Evolutionary conservation across 2,888 invertebrate genomes (phyloP).

Genomic region (Camptogramma bilineatum): DNA sequence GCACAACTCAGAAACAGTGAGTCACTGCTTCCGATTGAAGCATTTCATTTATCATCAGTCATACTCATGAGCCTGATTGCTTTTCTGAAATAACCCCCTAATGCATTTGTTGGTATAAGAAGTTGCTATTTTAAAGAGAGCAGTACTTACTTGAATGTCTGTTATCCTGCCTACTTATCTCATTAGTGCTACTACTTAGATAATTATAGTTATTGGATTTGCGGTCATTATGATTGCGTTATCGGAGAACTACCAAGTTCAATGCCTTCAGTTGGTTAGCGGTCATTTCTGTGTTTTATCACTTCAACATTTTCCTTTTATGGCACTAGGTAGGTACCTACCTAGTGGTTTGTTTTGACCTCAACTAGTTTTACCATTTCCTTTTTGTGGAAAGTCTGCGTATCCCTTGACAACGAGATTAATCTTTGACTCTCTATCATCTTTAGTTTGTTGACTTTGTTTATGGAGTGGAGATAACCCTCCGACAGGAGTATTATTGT

Average conservation of each 20-base stretch:
- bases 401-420: not conserved
- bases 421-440: constrained; percentile 4
- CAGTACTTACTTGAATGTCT: not conserved
- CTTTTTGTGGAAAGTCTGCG: not conserved
- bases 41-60: constrained; percentile 27
- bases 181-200: not conserved
- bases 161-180: not conserved
- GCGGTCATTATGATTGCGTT: constrained; percentile 27
- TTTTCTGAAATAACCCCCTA: constrained; percentile 26
- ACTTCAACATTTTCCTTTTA: not conserved
- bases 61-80: constrained; percentile 16
- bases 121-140: not conserved
- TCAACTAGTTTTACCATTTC: too few relatives aligned
- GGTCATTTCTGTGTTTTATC: not conserved
- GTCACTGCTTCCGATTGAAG: constrained; percentile 29
- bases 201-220: not conserved
- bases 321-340: not conserved
- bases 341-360: too few relatives aligned
- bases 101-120: constrained; percentile 18
- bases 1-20: constrained; percentile 15
- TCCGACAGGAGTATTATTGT: too few relatives aligned
- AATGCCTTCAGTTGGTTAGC: constrained; percentile 8
- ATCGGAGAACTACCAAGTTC: constrained; percentile 30
- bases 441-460: constrained; percentile 12
- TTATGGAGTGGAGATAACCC: too few relatives aligned